Evolutionary conservation across 2,113 vertebrate genomes (phyloP), one percentile per base, ranked within the genome.

Genomic region (Gallinago jamesoni): DNA sequence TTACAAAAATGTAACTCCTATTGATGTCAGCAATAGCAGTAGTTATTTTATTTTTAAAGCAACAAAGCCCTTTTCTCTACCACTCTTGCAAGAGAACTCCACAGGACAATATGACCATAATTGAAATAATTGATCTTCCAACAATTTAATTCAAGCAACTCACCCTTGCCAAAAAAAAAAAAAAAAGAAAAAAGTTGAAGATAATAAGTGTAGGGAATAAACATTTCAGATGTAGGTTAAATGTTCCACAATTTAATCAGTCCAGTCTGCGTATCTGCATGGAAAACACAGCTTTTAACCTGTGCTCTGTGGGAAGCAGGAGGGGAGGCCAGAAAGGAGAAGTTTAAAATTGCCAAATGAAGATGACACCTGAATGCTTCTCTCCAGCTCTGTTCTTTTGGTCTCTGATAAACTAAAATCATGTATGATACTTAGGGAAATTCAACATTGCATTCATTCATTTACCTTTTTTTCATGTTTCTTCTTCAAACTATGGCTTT

Each of bases 381-480:
- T 74, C 41, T 86, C 87, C 39, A 52, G 13, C n/a, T 89, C 31
- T 31, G 8, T 74, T 88, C 39, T 83, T 87, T 52, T 45, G 50
- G 74, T 79, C 80, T 67, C 53, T 62, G 60, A 69, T 92, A 90
- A 92, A 85, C 76, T 74, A 79, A 95, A 97, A n/a, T 80, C 10
- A 72, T 85, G 60, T 78, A 43, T 50, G 69, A 86, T 89, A 91
- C 64, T 63, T 91, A 90, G 62, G 43, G 43, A 95, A 70, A 95
- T 97, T 90, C 73, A 94, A 89, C 67, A 80, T 7, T 87, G 66
- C n/a, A 67, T 88, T 89, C 70, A 87, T 82, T 87, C 53, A 83
- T 47, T 83, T 59, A 78, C 52, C 37, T 70, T 84, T 89, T 93
- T 74, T 30, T 53, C 25, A 31, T 86, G 72, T 87, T 62, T 73